A percentile compares a stretch with the other conserved stretches of the same genome.
phyloP scores from a whole-genome alignment of 2,113 vertebrate species.

The Mus spicilegus region DNA sequence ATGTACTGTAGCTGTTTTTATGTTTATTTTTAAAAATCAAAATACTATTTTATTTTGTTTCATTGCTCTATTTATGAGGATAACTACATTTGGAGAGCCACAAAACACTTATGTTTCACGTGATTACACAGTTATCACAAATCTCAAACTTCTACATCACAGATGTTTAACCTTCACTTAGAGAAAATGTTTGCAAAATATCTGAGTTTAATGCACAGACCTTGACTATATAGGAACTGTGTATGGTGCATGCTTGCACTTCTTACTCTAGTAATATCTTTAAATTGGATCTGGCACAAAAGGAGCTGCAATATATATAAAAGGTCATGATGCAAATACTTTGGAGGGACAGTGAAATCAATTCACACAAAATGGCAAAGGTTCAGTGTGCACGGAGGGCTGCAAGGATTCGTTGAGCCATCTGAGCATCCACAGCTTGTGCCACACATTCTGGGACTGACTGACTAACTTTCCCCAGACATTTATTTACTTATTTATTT shows the following conservation, averaged over 20 bases:
- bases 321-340: neutral
- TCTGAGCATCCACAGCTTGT: neutral
- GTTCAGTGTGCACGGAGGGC: neutral
- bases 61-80: slow-evolving; percentile 79
- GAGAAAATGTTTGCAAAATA: neutral
- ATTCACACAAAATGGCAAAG: neutral
- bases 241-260: neutral
- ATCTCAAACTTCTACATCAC: neutral
- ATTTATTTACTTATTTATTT: slow-evolving; percentile 75
- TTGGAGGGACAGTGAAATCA: neutral
- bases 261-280: neutral
- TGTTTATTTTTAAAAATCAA: neutral
- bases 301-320: too few species aligned
- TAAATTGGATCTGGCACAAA: neutral
- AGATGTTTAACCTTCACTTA: neutral
- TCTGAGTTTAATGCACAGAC: neutral
- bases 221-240: neutral
- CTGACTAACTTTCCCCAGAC: slow-evolving; percentile 93
- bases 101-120: slow-evolving; percentile 72
- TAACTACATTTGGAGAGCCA: slow-evolving; percentile 74
- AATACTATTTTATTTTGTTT: slow-evolving; percentile 40
- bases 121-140: slow-evolving; percentile 79
- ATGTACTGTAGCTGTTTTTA: slow-evolving; percentile 21
- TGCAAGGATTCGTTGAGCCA: neutral
- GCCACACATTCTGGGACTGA: neutral